Percentiles rank a stretch among this genome's conserved stretches.
phyloP scores from a whole-genome alignment of 2,888 invertebrate genomes.

The Drosophila prostipennis region DNA sequence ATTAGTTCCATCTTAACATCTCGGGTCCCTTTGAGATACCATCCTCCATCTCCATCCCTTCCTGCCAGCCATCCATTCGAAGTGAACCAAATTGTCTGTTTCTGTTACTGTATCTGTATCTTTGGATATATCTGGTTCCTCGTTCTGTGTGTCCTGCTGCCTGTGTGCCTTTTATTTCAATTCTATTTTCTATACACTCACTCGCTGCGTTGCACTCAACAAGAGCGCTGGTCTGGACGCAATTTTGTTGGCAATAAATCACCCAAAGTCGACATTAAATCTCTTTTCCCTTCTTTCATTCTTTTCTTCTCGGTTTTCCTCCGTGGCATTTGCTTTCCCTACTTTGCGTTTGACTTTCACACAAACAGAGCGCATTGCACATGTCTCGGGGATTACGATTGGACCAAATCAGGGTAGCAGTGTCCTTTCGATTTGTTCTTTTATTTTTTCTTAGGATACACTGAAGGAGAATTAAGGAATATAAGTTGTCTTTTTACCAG shows the following conservation, averaged over 20 bases:
- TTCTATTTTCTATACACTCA: conserved; percentile 67
- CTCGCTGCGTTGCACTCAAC: conserved; percentile 66
- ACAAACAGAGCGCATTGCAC: conserved; percentile 73
- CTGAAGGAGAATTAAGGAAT: neutral
- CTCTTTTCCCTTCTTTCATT: conserved; percentile 69
- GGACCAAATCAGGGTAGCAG: conserved; percentile 47
- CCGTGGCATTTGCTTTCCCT: conserved; percentile 54
- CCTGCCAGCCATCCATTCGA: conserved; percentile 73
- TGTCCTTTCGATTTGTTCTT: conserved; percentile 50
- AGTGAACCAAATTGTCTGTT: conserved; percentile 78
- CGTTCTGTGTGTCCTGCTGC: conserved; percentile 66
- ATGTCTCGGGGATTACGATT: conserved; percentile 66
- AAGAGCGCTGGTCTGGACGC: conserved; percentile 74
- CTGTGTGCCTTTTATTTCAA: conserved; percentile 62
- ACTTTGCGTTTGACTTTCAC: conserved; percentile 72
- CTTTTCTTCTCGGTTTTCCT: conserved; percentile 48
- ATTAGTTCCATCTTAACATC: conserved; percentile 79
- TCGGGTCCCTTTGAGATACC: conserved; percentile 44
- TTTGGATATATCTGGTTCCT: conserved; percentile 36
- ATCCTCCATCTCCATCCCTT: conserved; percentile 20
- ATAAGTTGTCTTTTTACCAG: no score
- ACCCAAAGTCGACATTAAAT: conserved; percentile 84
- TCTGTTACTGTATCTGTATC: conserved; percentile 52
- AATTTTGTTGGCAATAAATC: conserved; percentile 83
- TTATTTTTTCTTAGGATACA: conserved; percentile 13